These are phyloP conservation scores for Rhopalosiphum nymphaeae DNA, from an alignment of 2,888 invertebrate species.

Conservation along the genomic window DNA sequence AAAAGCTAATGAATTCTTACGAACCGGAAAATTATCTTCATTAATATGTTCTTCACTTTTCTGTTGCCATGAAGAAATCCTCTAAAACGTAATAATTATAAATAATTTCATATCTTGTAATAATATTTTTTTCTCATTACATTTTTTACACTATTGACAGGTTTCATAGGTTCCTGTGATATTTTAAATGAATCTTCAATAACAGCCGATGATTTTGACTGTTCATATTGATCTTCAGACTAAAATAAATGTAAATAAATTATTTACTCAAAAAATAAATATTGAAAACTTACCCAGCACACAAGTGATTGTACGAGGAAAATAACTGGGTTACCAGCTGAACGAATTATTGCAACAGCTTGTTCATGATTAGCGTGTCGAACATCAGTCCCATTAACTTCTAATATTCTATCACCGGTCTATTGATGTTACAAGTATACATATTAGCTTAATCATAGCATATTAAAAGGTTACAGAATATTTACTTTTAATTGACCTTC, in stretches of 20 bases:
- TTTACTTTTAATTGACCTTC: slow-evolving; percentile 86
- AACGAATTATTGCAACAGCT: slow-evolving; percentile 94
- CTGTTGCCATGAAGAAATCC: slow-evolving; percentile 56
- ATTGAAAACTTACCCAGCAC: slow-evolving; percentile 77
- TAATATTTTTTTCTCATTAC: slow-evolving; percentile 15
- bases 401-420: slow-evolving; percentile 90
- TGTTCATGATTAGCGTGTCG: slow-evolving; percentile 92
- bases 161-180: slow-evolving; percentile 17
- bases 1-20: slow-evolving; percentile 47
- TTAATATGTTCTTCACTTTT: slow-evolving; percentile 35
- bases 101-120: neutral
- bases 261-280: neutral
- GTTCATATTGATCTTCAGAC: slow-evolving; percentile 35
- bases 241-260: slow-evolving; percentile 24
- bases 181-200: slow-evolving; percentile 25
- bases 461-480: neutral
- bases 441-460: neutral
- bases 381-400: slow-evolving; percentile 92
- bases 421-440: slow-evolving; percentile 71
- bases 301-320: slow-evolving; percentile 89
- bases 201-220: slow-evolving; percentile 26
- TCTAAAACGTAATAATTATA: slow-evolving; percentile 33
- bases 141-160: slow-evolving; percentile 48
- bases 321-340: slow-evolving; percentile 88
- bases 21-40: neutral